phyloP scores from a whole-genome alignment of 1,140 invertebrate genomes.

The Metopolophium dirhodum region DNA sequence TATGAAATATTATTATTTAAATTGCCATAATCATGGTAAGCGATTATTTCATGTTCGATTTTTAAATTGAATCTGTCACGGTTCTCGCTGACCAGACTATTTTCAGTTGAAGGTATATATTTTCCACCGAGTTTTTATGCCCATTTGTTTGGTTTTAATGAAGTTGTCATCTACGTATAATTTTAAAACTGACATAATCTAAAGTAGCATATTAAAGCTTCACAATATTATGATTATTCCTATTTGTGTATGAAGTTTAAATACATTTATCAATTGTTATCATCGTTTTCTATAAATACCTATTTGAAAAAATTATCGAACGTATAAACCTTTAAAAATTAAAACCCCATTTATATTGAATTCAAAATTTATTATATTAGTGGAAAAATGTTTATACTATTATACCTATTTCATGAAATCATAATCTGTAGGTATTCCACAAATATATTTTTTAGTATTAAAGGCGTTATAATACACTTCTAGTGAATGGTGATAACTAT shows the following conservation, averaged over 20 bases:
- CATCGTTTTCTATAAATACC: background rate
- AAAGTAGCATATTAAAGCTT: background rate
- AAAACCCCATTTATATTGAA: background rate
- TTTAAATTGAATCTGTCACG: background rate
- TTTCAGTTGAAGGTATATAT: background rate
- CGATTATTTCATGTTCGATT: background rate
- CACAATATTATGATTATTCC: background rate
- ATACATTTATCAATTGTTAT: background rate
- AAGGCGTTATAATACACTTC: background rate
- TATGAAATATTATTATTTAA: slow-evolving; percentile 7
- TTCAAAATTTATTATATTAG: background rate
- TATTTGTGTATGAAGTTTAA: background rate
- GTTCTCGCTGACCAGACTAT: background rate
- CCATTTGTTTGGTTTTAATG: background rate
- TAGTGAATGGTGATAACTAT: too few species aligned
- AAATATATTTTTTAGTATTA: too few species aligned
- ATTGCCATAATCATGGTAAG: background rate
- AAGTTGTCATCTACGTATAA: background rate
- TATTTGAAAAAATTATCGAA: background rate
- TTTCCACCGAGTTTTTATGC: background rate
- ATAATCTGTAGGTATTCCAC: background rate
- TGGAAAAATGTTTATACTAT: background rate
- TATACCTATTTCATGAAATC: background rate
- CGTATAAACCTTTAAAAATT: background rate
- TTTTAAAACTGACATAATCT: background rate